phyloP scores from a whole-genome alignment of 2,797 vertebrate species.

The Vultur gryphus region DNA sequence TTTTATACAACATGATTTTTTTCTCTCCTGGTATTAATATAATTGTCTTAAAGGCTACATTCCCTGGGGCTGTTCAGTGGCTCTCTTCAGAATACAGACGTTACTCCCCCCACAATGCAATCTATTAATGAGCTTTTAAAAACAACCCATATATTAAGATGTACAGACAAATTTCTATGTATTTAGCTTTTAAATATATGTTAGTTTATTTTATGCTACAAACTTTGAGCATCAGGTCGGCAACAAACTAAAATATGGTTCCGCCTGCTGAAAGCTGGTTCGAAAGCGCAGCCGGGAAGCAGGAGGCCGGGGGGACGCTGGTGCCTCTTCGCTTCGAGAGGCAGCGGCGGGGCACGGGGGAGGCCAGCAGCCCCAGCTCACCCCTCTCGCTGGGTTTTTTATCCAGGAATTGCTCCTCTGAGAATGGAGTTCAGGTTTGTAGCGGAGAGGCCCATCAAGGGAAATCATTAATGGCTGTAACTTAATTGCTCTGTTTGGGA shows the following conservation, averaged over 20 bases:
- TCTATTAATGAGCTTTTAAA: not conserved
- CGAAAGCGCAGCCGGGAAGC: not conserved
- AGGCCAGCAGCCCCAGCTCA: fast-evolving
- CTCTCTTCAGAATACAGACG: not conserved
- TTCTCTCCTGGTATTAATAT: not conserved
- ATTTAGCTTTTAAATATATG: not conserved
- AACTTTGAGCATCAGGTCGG: not conserved
- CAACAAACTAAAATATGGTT: fast-evolving
- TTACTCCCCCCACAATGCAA: fast-evolving
- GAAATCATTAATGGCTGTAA: too few relatives aligned
- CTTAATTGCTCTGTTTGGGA: not conserved
- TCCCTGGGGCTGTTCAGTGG: not conserved
- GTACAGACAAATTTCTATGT: not conserved
- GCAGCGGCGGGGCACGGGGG: fast-evolving
- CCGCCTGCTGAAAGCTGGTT: not conserved
- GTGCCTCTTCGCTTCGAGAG: too few relatives aligned
- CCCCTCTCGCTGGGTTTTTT: not conserved
- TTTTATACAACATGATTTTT: not conserved
- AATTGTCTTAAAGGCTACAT: not conserved
- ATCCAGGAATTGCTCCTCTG: not conserved
- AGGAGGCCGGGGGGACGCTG: not conserved
- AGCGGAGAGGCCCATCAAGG: not conserved
- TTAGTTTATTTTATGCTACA: not conserved
- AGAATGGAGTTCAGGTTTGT: not conserved
- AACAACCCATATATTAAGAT: not conserved